A percentile compares a stretch with the other conserved stretches of the same genome.
These are phyloP conservation scores for Ruditapes philippinarum DNA, from an alignment of 1,140 invertebrate genomes.

Conservation along the genomic window DNA sequence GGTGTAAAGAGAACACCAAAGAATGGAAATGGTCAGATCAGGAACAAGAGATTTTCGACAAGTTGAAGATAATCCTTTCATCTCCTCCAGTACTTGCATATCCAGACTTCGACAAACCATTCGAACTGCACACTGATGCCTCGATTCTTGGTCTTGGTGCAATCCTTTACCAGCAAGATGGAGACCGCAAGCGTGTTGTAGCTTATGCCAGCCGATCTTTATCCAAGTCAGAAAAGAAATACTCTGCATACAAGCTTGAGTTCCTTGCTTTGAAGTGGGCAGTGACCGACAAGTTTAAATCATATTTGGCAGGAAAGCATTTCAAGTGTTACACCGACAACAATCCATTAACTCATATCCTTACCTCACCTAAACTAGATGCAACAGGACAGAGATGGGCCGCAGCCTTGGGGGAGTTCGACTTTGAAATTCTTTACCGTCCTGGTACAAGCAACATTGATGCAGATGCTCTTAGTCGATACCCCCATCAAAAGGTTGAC, in stretches of 20 bases:
- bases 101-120: background rate
- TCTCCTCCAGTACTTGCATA: background rate
- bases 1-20: background rate
- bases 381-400: slow-evolving; percentile 69
- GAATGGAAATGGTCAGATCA: background rate
- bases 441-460: slow-evolving; percentile 52
- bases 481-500: background rate
- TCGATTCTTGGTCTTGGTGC: background rate
- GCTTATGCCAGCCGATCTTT: slow-evolving; percentile 38
- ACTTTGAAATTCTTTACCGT: slow-evolving; percentile 59
- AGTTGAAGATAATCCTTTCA: background rate
- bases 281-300: slow-evolving; percentile 58
- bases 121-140: background rate
- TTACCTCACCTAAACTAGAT: slow-evolving; percentile 65
- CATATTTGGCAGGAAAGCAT: slow-evolving; percentile 49
- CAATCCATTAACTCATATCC: slow-evolving; percentile 58
- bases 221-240: slow-evolving; percentile 52
- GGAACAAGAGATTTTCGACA: background rate
- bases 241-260: slow-evolving; percentile 23
- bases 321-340: slow-evolving; percentile 59
- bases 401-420: slow-evolving; percentile 41
- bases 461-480: slow-evolving; percentile 63
- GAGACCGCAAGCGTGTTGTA: background rate
- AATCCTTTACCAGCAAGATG: slow-evolving; percentile 22
- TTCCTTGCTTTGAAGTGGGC: slow-evolving; percentile 61